These are phyloP conservation scores for Astropecten irregularis DNA, from an alignment of 53 echinoderm and acorn worm species.

Conservation along the genomic window DNA sequence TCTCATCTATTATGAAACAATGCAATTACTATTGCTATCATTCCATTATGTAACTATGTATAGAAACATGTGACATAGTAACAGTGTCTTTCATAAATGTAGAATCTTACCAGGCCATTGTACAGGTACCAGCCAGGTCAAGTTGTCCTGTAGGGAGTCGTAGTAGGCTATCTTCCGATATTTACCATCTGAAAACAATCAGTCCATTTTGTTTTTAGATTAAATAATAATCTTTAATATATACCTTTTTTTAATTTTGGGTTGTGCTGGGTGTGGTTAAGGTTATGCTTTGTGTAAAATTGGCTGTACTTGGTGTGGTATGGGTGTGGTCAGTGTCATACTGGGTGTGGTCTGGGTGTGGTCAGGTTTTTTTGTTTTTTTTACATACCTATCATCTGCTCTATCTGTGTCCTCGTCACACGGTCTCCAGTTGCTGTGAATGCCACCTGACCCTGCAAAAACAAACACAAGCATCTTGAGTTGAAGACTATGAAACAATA, in stretches of 20 bases:
- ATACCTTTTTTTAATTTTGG: not conserved
- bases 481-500: too few species aligned
- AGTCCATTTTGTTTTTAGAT: too few species aligned
- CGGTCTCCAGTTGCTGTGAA: slow-evolving; percentile 94
- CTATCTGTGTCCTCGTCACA: slow-evolving; percentile 95
- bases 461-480: too few species aligned
- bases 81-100: too few species aligned
- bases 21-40: too few species aligned
- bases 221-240: too few species aligned
- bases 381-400: slow-evolving; percentile 92
- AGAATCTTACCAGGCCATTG: slow-evolving; percentile 87
- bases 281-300: not conserved
- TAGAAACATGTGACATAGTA: too few species aligned
- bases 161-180: slow-evolving; percentile 93
- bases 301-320: not conserved
- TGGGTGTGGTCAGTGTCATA: too few species aligned
- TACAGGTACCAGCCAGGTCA: slow-evolving; percentile 69
- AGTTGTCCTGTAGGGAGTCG: slow-evolving; percentile 82
- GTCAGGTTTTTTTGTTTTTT: too few species aligned
- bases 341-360: too few species aligned
- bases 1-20: too few species aligned
- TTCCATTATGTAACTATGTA: too few species aligned
- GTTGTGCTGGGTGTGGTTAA: not conserved
- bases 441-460: slow-evolving; percentile 88
- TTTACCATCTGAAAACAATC: slow-evolving; percentile 79